Conservation (phyloP, 2,888 invertebrate species). For the Watsonalla cultraria region DNA sequence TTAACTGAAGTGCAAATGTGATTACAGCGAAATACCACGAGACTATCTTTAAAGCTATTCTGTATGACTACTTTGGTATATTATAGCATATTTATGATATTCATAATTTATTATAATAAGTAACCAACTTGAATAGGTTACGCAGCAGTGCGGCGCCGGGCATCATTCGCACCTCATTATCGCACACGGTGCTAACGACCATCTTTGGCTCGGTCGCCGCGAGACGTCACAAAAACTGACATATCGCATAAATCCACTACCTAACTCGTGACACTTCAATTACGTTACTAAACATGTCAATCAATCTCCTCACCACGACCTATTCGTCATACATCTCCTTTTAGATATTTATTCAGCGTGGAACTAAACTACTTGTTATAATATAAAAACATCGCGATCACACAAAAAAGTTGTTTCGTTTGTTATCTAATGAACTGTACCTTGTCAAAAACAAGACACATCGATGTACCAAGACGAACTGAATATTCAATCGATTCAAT, state of each 20-base stretch:
- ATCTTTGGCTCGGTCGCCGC: constrained; percentile 29
- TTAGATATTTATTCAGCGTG: not conserved
- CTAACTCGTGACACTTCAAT: constrained; percentile 61
- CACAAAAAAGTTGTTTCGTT: no score
- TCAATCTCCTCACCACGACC: constrained; percentile 42
- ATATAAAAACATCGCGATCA: not conserved
- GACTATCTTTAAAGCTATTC: no score
- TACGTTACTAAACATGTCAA: constrained; percentile 57
- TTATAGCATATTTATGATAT: no score
- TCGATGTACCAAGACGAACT: no score
- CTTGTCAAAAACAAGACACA: no score
- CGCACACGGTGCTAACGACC: constrained; percentile 30
- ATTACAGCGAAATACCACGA: no score
- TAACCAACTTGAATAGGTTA: not conserved
- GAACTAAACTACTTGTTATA: not conserved
- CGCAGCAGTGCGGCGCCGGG: not conserved
- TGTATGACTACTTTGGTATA: no score
- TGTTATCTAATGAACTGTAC: no score
- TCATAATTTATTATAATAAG: not conserved
- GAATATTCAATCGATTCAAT: no score
- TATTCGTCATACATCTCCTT: constrained; percentile 24
- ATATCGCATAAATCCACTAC: constrained; percentile 47
- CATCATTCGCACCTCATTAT: constrained; percentile 34
- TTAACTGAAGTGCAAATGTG: no score
- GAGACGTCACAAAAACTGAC: constrained; percentile 41